Evolutionary conservation across 92 coral and sea anemone species (phyloP).

Genomic region (Bergia sp.): DNA sequence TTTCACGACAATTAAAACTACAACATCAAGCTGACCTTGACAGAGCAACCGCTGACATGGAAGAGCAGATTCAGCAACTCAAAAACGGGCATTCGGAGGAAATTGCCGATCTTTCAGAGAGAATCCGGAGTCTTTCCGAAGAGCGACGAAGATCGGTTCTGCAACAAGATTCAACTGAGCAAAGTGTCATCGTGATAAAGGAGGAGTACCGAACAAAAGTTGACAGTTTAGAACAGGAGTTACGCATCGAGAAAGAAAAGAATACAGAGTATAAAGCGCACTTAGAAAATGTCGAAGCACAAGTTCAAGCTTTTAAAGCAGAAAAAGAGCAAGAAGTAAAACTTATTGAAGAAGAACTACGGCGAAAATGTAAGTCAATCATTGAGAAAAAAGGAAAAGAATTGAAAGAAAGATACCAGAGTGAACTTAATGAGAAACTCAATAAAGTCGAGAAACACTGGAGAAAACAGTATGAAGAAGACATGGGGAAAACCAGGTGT

Average conservation of each 20-base stretch:
- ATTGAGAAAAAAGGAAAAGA: slow-evolving; percentile 88
- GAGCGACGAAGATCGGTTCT: slow-evolving; percentile 86
- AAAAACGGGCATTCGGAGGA: slow-evolving; percentile 82
- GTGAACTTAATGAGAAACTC: slow-evolving; percentile 89
- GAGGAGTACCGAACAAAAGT: slow-evolving; percentile 83
- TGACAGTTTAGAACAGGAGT: slow-evolving; percentile 78
- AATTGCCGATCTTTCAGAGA: slow-evolving; percentile 77
- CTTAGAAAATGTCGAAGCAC: slow-evolving; percentile 82
- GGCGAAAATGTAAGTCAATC: slow-evolving; percentile 77
- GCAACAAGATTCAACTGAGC: slow-evolving; percentile 86
- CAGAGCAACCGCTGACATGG: slow-evolving; percentile 93
- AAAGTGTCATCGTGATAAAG: slow-evolving; percentile 83
- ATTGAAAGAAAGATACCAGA: slow-evolving; percentile 88
- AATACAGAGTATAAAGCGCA: slow-evolving; percentile 75
- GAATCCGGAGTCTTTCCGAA: slow-evolving; percentile 82
- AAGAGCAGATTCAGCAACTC: slow-evolving; percentile 91
- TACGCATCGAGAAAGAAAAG: slow-evolving; percentile 78
- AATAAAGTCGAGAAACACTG: slow-evolving; percentile 84
- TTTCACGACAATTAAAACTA: slow-evolving; percentile 84
- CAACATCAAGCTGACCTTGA: slow-evolving; percentile 92
- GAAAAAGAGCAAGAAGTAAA: slow-evolving; percentile 88
- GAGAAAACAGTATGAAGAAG: slow-evolving; percentile 84
- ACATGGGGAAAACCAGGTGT: slow-evolving; percentile 76
- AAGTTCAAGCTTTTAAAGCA: slow-evolving; percentile 79
- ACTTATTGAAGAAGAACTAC: slow-evolving; percentile 81